A percentile compares a stretch with the other conserved stretches of the same genome.
phyloP scores from a whole-genome alignment of 2,888 invertebrate species.

The Pilophorus perplexus region DNA sequence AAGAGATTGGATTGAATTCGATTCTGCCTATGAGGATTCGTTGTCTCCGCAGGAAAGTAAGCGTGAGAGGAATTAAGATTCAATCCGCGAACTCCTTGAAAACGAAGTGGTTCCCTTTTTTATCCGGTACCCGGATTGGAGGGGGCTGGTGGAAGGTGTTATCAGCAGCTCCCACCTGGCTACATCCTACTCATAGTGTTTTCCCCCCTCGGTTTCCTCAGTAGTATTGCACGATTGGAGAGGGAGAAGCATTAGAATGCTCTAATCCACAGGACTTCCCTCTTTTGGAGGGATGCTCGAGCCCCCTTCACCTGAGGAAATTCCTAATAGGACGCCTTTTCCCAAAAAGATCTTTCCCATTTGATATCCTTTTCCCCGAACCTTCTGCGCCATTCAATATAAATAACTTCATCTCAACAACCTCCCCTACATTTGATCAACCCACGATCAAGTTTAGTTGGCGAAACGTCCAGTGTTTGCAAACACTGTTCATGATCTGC shows the following conservation, averaged over 20 bases:
- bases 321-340: background rate
- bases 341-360: background rate
- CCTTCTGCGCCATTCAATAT: background rate
- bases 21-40: background rate
- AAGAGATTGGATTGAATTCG: too few relatives aligned
- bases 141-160: too few relatives aligned
- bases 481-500: too few relatives aligned
- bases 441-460: too few relatives aligned
- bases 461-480: too few relatives aligned
- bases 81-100: conserved; percentile 34
- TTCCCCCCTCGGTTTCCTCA: conserved; percentile 5
- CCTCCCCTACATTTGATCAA: too few relatives aligned
- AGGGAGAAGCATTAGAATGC: conserved; percentile 30
- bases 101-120: conserved; percentile 23
- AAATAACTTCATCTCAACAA: background rate
- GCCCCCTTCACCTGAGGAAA: background rate
- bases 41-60: background rate
- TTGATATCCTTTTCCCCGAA: background rate
- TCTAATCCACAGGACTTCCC: conserved; percentile 10
- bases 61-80: conserved; percentile 26
- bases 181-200: conserved; percentile 7
- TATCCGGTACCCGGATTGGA: background rate
- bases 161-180: conserved; percentile 33
- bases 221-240: background rate
- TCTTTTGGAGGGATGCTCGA: background rate